Evolutionary conservation across 2,113 vertebrate genomes (phyloP).

Genomic region (Centropus unirufus): DNA sequence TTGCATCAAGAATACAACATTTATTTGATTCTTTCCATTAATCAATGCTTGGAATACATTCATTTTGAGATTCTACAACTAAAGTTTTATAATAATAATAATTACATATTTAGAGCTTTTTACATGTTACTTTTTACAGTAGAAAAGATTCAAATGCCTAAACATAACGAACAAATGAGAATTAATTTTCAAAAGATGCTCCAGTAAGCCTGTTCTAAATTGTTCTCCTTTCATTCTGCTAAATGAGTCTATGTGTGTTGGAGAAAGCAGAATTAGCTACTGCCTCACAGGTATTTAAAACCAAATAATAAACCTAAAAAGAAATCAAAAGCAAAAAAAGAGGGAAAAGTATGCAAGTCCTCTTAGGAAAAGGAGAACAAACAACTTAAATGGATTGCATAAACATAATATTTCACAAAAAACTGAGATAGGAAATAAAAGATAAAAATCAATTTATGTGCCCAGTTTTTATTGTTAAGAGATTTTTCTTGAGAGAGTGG

Average conservation of each 20-base stretch:
- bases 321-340: neutral
- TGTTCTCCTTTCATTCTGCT: constrained; percentile 7
- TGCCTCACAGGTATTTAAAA: neutral
- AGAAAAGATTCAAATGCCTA: constrained; percentile 15
- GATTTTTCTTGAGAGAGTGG: neutral
- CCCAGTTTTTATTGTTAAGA: neutral
- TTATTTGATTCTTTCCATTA: constrained; percentile 24
- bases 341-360: neutral
- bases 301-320: neutral
- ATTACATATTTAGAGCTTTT: constrained; percentile 21
- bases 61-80: constrained; percentile 5
- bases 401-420: neutral
- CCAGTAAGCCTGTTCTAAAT: constrained; percentile 21
- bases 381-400: neutral
- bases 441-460: neutral
- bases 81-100: constrained; percentile 31
- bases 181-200: constrained; percentile 26
- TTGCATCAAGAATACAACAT: neutral
- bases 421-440: neutral
- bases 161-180: constrained; percentile 19
- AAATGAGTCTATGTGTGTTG: neutral
- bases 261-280: neutral
- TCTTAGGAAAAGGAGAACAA: neutral
- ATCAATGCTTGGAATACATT: constrained; percentile 41
- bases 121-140: neutral